Percentiles rank a stretch among this genome's conserved stretches.
phyloP scores from a whole-genome alignment of 2,797 vertebrate species.

The Lepidocolaptes lacrymiger region DNA sequence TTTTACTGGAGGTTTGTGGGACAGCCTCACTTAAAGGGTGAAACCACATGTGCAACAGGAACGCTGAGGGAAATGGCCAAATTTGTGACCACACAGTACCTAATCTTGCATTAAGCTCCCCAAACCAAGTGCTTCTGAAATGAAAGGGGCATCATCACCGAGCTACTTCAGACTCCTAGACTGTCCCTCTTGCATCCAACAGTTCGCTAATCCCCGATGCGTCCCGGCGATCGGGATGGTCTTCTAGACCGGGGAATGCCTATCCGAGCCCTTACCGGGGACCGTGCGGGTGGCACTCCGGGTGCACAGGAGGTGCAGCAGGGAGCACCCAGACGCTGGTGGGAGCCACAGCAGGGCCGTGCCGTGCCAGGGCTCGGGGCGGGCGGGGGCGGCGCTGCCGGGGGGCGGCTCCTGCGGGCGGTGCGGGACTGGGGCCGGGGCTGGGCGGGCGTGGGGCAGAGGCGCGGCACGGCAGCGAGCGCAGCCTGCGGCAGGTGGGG shows the following conservation, averaged over 20 bases:
- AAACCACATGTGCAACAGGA: background rate
- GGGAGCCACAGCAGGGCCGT: background rate
- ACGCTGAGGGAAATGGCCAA: rapidly evolving
- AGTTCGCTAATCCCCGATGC: rapidly evolving
- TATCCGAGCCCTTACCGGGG: too few relatives aligned
- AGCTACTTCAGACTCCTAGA: too few relatives aligned
- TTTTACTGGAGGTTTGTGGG: background rate
- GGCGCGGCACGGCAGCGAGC: background rate
- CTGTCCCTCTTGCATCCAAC: background rate
- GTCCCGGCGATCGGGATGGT: background rate
- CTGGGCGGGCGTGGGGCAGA: background rate
- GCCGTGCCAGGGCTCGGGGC: background rate
- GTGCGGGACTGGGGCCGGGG: background rate
- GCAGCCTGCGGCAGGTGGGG: background rate
- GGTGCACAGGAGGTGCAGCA: background rate
- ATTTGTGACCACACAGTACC: too few relatives aligned
- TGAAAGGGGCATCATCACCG: background rate
- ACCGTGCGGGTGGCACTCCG: rapidly evolving
- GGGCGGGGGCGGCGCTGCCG: background rate
- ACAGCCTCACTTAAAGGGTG: background rate
- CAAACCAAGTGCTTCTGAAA: background rate
- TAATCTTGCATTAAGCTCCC: background rate
- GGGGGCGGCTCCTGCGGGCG: background rate
- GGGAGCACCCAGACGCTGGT: background rate
- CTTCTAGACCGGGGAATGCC: background rate